Conservation (phyloP, 2,113 vertebrate genomes). For the Campylorhamphus procurvoides region DNA sequence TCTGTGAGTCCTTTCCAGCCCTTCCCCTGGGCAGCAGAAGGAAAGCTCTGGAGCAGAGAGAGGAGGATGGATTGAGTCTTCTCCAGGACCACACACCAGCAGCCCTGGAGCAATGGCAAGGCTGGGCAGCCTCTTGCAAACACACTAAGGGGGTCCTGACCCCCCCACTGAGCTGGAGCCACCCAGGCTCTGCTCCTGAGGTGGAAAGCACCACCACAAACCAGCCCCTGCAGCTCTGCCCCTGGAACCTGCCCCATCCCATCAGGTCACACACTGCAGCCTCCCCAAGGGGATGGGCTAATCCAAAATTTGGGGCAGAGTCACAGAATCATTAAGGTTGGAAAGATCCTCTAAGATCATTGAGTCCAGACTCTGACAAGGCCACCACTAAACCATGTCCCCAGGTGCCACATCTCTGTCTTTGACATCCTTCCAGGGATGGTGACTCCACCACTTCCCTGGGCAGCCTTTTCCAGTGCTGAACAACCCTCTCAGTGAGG, state of each 20-base stretch:
- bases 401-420: not conserved
- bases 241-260: not conserved
- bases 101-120: rapidly evolving
- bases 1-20: not conserved
- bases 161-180: not conserved
- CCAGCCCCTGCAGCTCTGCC: not conserved
- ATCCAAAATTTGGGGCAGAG: rapidly evolving
- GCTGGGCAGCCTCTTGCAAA: not conserved
- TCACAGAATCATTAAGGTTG: not conserved
- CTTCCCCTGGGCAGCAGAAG: not conserved
- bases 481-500: rapidly evolving
- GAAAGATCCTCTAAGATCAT: rapidly evolving
- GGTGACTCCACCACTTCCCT: not conserved
- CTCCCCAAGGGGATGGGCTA: rapidly evolving
- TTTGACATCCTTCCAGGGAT: not conserved
- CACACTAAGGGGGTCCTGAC: not conserved
- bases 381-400: not conserved
- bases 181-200: rapidly evolving
- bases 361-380: not conserved
- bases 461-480: not conserved
- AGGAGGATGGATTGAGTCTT: not conserved
- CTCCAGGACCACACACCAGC: rapidly evolving
- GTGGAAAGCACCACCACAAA: not conserved
- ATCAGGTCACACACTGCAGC: not conserved
- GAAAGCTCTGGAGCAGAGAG: not conserved